Evolutionary conservation across 2,113 vertebrate genomes (phyloP).

Genomic region (Nibea albiflora): DNA sequence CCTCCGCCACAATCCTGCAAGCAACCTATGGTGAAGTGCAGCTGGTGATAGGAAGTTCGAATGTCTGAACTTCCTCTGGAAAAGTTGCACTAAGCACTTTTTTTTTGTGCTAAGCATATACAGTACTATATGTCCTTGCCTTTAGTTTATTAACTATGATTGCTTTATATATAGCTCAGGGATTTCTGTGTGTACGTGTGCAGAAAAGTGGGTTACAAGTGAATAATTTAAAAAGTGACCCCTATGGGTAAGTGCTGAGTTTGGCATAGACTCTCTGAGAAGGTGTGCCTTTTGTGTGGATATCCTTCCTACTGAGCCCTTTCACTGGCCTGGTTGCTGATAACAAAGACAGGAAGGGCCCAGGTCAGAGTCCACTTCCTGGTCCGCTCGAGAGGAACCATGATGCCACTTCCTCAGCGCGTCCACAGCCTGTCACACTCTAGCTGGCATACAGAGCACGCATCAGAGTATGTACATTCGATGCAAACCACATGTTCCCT

Average conservation of each 20-base stretch:
- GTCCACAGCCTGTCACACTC: background rate
- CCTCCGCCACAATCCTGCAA: conserved; percentile 27
- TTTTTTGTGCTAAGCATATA: background rate
- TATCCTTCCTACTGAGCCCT: conserved; percentile 45
- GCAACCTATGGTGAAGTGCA: conserved; percentile 10
- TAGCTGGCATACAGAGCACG: background rate
- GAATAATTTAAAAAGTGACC: conserved; percentile 56
- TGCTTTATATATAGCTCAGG: conserved; percentile 13
- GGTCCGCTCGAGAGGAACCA: conserved; percentile 22
- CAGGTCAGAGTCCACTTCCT: conserved; percentile 66
- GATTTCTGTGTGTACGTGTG: background rate
- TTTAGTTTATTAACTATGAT: conserved; percentile 5
- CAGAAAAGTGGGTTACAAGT: conserved; percentile 54
- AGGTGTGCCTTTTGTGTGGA: conserved; percentile 11
- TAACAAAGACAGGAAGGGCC: conserved; percentile 83
- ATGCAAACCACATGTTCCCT: background rate
- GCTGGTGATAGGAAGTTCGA: conserved; percentile 15
- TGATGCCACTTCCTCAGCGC: conserved; percentile 43
- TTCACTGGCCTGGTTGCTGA: conserved; percentile 54
- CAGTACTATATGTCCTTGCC: no score
- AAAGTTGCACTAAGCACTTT: conserved; percentile 14
- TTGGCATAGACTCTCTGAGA: background rate
- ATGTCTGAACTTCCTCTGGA: conserved; percentile 17
- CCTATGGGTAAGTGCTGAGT: conserved; percentile 47
- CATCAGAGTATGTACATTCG: background rate